phyloP scores from a whole-genome alignment of 2,888 invertebrate genomes.

The Cantharis nigra region DNA sequence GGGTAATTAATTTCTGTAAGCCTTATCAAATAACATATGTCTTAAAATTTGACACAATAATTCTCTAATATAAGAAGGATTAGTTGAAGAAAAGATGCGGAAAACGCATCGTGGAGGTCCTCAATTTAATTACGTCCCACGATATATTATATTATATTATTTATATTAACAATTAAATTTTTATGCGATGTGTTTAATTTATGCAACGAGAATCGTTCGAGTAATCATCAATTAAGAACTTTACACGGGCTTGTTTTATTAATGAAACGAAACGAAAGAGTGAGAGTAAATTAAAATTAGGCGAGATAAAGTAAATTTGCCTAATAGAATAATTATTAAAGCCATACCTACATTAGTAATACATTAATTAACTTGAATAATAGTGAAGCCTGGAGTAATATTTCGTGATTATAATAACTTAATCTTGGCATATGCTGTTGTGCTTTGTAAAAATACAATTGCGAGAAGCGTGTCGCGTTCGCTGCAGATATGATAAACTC shows the following conservation, averaged over 20 bases:
- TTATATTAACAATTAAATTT: neutral
- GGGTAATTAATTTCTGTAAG: neutral
- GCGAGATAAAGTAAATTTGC: neutral
- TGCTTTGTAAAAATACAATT: slow-evolving; percentile 44
- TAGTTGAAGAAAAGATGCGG: neutral
- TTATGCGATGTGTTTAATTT: neutral
- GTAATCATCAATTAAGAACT: neutral
- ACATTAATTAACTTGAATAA: slow-evolving; percentile 35
- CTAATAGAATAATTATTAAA: neutral
- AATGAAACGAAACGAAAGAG: neutral
- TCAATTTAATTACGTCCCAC: neutral
- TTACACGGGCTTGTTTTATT: neutral
- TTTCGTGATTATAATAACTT: slow-evolving; percentile 43
- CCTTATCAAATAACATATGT: neutral
- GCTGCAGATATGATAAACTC: slow-evolving; percentile 41
- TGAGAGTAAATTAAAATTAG: neutral
- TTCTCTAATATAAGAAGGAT: neutral
- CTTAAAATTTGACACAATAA: neutral
- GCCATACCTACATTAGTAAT: neutral
- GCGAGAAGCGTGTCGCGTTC: slow-evolving; percentile 40
- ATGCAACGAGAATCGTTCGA: neutral
- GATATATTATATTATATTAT: neutral
- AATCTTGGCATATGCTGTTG: slow-evolving; percentile 43
- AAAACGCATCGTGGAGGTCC: neutral
- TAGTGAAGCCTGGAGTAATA: slow-evolving; percentile 34